Evolutionary conservation across 2,113 vertebrate species (phyloP), one percentile per base, ranked within the genome.

Genomic region (Tachycineta bicolor): DNA sequence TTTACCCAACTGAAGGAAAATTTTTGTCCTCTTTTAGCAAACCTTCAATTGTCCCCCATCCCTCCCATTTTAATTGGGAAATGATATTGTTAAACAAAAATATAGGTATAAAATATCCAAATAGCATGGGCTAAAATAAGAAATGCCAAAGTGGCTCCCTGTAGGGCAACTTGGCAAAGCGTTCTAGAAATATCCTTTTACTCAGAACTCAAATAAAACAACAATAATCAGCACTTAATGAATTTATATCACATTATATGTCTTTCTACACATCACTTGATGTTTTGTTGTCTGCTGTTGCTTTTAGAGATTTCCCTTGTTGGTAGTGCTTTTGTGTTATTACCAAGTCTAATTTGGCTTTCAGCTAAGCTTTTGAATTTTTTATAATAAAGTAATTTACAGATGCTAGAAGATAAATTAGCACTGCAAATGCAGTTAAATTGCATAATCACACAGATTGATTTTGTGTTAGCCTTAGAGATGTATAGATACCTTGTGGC

Each of bases 361-460:
- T 97, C 91, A 96, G 93, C 67, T 94, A 94, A 97, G 87, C 69
- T 95, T 97, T 97, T 98, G 96, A 98, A 97, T 98, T 97, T 98
- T 98, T 98, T 96, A 98, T 98, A 97, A 98, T 98, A 98, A 97
- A 98, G 96, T 96, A 96, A 98, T 98, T 98, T 98, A 98, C 94
- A 97, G 94, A 98, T 97, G 94, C 87, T 91, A 90, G 91, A 97
- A 96, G 97, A 98, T 97, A 98, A 98, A 98, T 98, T 98, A 98
- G 83, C 69, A 96, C 96, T 77, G 96, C 96, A 98, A 97, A 98
- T 97, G 96, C 93, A 97, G 96, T 95, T 97, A 97, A 98, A 98
- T 98, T 97, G 94, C 83, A 97, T 97, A 97, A 98, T 98, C 90
- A 87, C 92, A 84, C 60, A 90, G 76, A 98, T 97, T 97, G 98